Evolutionary conservation across 2,113 vertebrate genomes (phyloP).

Genomic region (Anarhynchus alexandrinus): DNA sequence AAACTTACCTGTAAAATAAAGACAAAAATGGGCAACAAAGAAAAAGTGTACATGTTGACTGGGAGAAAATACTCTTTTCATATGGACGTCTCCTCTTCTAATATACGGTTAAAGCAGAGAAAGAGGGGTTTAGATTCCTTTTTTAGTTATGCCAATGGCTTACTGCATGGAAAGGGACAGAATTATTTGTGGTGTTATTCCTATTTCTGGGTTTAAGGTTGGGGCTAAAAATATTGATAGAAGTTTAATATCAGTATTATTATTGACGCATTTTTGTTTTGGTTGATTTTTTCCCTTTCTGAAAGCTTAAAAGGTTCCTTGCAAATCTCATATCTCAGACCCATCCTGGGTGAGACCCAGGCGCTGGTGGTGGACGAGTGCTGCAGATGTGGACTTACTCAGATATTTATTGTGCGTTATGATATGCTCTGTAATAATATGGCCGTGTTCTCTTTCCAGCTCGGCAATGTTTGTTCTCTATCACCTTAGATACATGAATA

Average conservation of each 20-base stretch:
- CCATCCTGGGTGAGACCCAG: rapidly evolving
- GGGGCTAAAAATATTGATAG: background rate
- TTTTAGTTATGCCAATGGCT: background rate
- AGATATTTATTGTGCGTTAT: rapidly evolving
- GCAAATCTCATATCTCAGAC: rapidly evolving
- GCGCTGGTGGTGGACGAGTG: rapidly evolving
- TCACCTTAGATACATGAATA: background rate
- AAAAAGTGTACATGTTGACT: background rate
- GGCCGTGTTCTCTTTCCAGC: rapidly evolving
- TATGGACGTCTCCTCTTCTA: background rate
- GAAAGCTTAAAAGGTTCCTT: background rate
- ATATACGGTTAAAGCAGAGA: background rate
- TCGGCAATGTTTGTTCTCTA: rapidly evolving
- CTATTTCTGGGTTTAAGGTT: background rate
- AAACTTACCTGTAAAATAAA: background rate
- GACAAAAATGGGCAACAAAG: background rate
- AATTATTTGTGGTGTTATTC: background rate
- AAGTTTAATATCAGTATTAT: background rate
- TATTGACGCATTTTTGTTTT: background rate
- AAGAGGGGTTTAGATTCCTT: background rate
- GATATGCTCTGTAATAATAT: rapidly evolving
- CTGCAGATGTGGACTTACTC: background rate
- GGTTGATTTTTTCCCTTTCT: background rate
- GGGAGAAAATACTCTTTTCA: background rate
- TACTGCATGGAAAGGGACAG: background rate